Percentiles rank a stretch among this genome's conserved stretches.
Evolutionary conservation across 2,113 vertebrate species (phyloP).

Genomic region (Chelonoidis abingdonii): DNA sequence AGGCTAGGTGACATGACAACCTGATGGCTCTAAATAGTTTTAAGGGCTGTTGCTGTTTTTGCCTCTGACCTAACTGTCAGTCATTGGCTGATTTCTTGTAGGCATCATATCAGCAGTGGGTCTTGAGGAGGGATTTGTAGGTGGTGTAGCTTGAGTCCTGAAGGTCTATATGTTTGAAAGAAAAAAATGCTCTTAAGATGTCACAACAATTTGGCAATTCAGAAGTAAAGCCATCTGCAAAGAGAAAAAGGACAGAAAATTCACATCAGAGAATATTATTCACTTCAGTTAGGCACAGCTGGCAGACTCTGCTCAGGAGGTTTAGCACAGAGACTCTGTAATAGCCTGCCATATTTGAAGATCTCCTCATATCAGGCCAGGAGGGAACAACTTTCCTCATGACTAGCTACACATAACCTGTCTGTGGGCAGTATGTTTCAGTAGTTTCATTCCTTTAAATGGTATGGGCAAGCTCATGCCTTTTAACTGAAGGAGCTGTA

Average conservation of each 20-base stretch:
- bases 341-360: not conserved
- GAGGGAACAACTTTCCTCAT: slow-evolving; percentile 10
- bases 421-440: not conserved
- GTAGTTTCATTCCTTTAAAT: not conserved
- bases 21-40: not conserved
- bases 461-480: not conserved
- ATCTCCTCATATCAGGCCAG: not conserved
- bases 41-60: not conserved
- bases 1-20: not conserved
- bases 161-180: not conserved
- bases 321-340: not conserved
- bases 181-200: no score
- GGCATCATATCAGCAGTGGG: not conserved
- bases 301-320: slow-evolving; percentile 12
- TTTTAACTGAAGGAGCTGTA: not conserved
- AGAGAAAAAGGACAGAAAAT: slow-evolving; percentile 42
- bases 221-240: slow-evolving; percentile 41
- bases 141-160: not conserved
- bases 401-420: not conserved
- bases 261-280: not conserved
- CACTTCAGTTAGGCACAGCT: slow-evolving; percentile 18
- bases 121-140: not conserved
- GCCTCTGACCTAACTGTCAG: not conserved
- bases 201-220: slow-evolving; percentile 36
- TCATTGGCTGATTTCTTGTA: not conserved